Base-by-base conservation (phyloP, 2,113 vertebrate genomes). In the Sphyrna mokarran region DNA sequence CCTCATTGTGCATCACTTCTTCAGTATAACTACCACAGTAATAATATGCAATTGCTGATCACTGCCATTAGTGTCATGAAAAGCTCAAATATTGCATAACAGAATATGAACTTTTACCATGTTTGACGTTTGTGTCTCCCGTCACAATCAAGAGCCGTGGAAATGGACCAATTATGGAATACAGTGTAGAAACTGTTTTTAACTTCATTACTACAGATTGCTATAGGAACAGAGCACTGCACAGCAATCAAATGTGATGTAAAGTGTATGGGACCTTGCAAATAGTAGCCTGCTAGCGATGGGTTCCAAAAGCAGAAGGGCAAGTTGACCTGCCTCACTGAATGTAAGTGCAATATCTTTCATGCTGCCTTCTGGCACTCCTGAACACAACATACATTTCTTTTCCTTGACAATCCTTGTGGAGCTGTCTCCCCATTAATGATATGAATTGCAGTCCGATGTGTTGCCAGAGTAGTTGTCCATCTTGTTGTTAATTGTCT, bases 11-110 rank as follows among this genome's bases (percentile, higher is more conserved):
- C 29, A 3, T 37, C 69, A 29, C 26, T n/a, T 95, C 94, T 66
- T 95, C 94, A 68, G 68, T 33, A 26, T 37, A 95, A 95, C 69
- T 48, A 37, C 94, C 94, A 95, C 11, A 69, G 40, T 66, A 95
- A 29, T 11, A 66, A 69, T 95, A 33, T 76, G 40, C 94, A 70
- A 76, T 63, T 95, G 8, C 63, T 23, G 48, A 69, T 66, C 94
- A 37, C n/a, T 95, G 94, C 0, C 40, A 58, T 63, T 29, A 66
- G 13, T 95, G 33, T 10, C 14, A 95, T 33, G 72, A 95, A 95
- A 95, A 37, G 63, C 18, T 1, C 26, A 29, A 69, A 23, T 69
- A 68, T 66, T 61, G 23, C 26, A 69, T 69, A n/a, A 18, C 29
- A 33, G 69, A 8, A 95, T 95, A 43, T 68, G 26, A 69, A 40